Evolutionary conservation across 2,888 invertebrate genomes (phyloP).

Genomic region (Harpalus rufipes): DNA sequence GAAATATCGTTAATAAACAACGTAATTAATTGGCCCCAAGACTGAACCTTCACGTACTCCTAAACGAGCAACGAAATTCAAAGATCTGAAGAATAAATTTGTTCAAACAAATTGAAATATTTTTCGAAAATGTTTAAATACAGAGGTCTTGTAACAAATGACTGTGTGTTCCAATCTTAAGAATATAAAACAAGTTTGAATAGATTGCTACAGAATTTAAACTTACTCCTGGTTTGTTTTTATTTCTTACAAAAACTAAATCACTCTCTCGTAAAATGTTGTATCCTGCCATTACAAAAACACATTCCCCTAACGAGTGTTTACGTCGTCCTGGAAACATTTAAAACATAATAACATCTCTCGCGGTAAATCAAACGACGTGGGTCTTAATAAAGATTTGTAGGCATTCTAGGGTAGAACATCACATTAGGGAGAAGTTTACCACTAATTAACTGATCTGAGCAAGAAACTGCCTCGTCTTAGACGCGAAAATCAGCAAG

Average conservation of each 20-base stretch:
- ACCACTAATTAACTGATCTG: constrained; percentile 64
- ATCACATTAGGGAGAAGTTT: constrained; percentile 60
- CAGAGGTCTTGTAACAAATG: no score
- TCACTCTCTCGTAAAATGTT: not conserved
- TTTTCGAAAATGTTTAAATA: no score
- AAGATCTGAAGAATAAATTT: no score
- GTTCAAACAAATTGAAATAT: no score
- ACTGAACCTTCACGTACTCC: no score
- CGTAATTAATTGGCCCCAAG: no score
- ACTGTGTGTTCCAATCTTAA: no score
- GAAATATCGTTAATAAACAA: no score
- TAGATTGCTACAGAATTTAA: no score
- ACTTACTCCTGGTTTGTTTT: no score
- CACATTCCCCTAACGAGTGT: constrained; percentile 29
- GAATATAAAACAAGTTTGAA: no score
- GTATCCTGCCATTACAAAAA: constrained; percentile 8
- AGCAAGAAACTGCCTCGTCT: constrained; percentile 52
- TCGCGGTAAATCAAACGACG: constrained; percentile 32
- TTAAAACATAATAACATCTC: constrained; percentile 49
- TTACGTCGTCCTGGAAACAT: constrained; percentile 21
- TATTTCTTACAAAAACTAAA: not conserved
- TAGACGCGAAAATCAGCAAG: constrained; percentile 20
- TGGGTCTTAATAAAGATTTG: constrained; percentile 55
- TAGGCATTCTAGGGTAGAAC: constrained; percentile 49
- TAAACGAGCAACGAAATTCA: no score